A percentile compares a stretch with the other conserved stretches of the same genome.
These are phyloP conservation scores for Panonychus citri DNA, from an alignment of 1,140 invertebrate species.

Conservation along the genomic window DNA sequence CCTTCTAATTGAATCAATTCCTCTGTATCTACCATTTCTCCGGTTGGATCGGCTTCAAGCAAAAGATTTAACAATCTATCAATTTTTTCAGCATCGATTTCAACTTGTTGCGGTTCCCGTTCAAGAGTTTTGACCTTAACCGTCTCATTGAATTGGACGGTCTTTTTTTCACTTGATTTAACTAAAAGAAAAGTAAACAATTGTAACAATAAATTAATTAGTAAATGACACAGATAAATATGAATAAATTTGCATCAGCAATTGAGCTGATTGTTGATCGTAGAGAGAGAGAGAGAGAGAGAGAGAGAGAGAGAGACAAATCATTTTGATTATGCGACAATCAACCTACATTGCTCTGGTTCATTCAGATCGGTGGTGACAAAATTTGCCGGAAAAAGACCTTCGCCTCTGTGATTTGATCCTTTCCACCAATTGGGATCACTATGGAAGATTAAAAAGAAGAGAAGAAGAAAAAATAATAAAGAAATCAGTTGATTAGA, in stretches of 20 bases:
- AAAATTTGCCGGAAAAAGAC: slow-evolving; percentile 92
- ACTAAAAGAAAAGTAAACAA: slow-evolving; percentile 11
- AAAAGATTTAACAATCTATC: slow-evolving; percentile 14
- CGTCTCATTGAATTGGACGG: slow-evolving; percentile 46
- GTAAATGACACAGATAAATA: background rate
- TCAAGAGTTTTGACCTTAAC: slow-evolving; percentile 46
- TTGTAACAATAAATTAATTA: background rate
- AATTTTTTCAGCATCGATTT: slow-evolving; percentile 24
- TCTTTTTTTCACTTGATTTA: slow-evolving; percentile 28
- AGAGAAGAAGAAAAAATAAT: too few species aligned
- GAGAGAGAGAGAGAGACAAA: too few species aligned
- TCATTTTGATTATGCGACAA: slow-evolving; percentile 15
- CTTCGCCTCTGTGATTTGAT: slow-evolving; percentile 68
- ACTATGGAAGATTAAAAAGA: too few species aligned
- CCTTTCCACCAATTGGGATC: slow-evolving; percentile 99
- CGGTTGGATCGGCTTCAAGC: slow-evolving; percentile 17
- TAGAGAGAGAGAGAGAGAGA: too few species aligned
- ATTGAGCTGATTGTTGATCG: too few species aligned
- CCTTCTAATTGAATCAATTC: slow-evolving; percentile 17
- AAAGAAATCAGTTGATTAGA: too few species aligned
- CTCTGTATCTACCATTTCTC: slow-evolving; percentile 13
- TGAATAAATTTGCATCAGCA: too few species aligned
- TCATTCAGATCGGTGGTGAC: slow-evolving; percentile 72
- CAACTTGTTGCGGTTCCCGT: slow-evolving; percentile 27
- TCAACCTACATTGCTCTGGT: slow-evolving; percentile 38